Evolutionary conservation across 1,140 invertebrate species (phyloP), one percentile per base, ranked within the genome.

Genomic region (Hycleus cichorii): DNA sequence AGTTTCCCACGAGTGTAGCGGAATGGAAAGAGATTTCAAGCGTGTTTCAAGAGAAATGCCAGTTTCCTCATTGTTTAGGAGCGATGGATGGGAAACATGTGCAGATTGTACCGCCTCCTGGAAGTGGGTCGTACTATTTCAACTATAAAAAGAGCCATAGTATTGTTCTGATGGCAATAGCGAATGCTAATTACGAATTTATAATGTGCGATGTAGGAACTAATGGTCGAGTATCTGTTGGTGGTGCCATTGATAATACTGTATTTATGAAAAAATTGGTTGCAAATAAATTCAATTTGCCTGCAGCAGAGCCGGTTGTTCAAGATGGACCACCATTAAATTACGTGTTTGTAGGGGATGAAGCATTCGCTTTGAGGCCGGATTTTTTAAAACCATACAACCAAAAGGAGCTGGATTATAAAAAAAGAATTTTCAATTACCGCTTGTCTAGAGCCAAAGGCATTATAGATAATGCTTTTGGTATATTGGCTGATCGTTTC

Each of bases 391-490:
- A 57, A 59, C 72, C 71, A 52, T 75, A 63, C 49, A 60, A 57
- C 10, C 44, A 51, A 58, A 57, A 42, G 45, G 40, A 54, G 46
- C 12, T 64, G 42, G 47, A 60, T 56, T 18, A 57, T 18, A 56
- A 65, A 18, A 63, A 65, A 49, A 65, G 63, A 48, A 65, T 67
- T 47, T 74, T 57, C 71, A 72, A 76, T 58, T 74, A 71, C 47
- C 49, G 74, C 40, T 46, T 74, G 10, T 64, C 59, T n/a, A 40
- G 43, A 25, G 47, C 40, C 67, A 57, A 74, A 54, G 49, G 71
- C 10, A 67, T 61, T 4, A 66, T 74, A 5, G 75, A 77, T 64
- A 72, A 74, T 63, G 60, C 68, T 39, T 76, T 76, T 68, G 73
- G 73, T 4, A 75, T 76, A 58, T 47, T 76, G 26, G 18, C 18